Base-by-base conservation (phyloP, 2,888 invertebrate genomes). In the Aporophyla lueneburgensis region DNA sequence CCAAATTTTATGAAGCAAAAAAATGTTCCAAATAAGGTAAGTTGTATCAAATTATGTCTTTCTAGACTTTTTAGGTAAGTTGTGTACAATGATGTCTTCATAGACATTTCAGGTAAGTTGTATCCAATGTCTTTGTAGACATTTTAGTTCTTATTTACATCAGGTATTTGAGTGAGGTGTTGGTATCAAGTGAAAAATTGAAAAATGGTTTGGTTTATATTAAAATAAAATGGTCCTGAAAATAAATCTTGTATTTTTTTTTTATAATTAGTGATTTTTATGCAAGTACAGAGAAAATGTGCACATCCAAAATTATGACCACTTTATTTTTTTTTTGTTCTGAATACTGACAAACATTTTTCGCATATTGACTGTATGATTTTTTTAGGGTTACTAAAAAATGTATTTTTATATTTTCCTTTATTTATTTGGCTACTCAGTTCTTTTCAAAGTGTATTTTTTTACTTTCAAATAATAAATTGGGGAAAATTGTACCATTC, bases 141-240 rank as follows among this genome's bases (percentile, higher is more conserved):
- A 76, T n/a, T 46, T 16, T 24, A 16, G 9, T 49, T 40, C 10
- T 66, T 19, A n/a, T 51, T 19, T 51, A 76, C 7, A 58, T 16
- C 12, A 33, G 27, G 14, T 33, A 3, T 49, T 66, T 77, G 16
- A 24, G 10, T 27, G 2, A 19, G 43, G 3, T 24, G 16, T 21
- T n/a, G 24, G 21, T 46, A 16, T 53, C 21, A 40, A 71, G 14
- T 2, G 40, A 71, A 2, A 21, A 49, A 19, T n/a, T 49, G 0
- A 16, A 53, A 76, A 61, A 12, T 67, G 19, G 14, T 24, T 27
- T 33, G 5, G 6, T 16, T 51, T 40, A 40, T 14, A 19, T 24
- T 46, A 19, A 65, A 24, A 73, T 7, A 59, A 73, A 74, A 75
- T 33, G 7, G 40, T 49, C n/a, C 49, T 58, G 2, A 12, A 5